Base-by-base conservation (phyloP, 2,888 invertebrate species). In the Merodon equestris region DNA sequence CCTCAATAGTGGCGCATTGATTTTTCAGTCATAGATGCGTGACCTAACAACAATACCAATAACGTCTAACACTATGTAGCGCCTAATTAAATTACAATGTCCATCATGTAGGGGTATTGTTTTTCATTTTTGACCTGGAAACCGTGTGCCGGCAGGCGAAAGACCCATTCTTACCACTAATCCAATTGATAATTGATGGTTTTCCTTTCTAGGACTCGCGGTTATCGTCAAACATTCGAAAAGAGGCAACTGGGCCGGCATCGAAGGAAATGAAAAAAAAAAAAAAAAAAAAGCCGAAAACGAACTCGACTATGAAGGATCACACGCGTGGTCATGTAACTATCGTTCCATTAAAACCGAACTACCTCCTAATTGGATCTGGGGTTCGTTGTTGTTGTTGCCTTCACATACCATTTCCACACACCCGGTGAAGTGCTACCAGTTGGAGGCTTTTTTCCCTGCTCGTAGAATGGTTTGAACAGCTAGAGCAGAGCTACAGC, bases 281-380 rank as follows among this genome's bases (percentile, higher is more conserved):
- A 2, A 27, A 27, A 27, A 27, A 27, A 27, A 27, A 2, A 27
- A 27, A 27, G n/a, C n/a, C n/a, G n/a, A 27, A 27, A 4, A 27
- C 27, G 27, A 27, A 27, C 27, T 27, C 27, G 27, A 67, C 47
- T 42, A 15, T 67, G 72, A 72, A 72, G 72, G 77, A 77, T 72
- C 72, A 63, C 61, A 77, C 77, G 72, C 77, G 72, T 45, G 61
- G 61, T 77, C 72, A 67, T 77, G 72, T 76, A 72, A 72, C 77
- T 53, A 77, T 36, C 76, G 51, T 56, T 76, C 61, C 44, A 67
- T 72, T 67, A 72, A 57, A 77, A 58, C 7, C 14, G 42, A 71
- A 71, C 67, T 67, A 57, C 53, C 60, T 72, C 45, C 61, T 77
- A 77, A 77, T 77, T 77, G 77, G 77, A 77, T 77, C 63, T 45